Base-by-base conservation (phyloP, 2,888 invertebrate species). In the Rambutsinella grinnellia region DNA sequence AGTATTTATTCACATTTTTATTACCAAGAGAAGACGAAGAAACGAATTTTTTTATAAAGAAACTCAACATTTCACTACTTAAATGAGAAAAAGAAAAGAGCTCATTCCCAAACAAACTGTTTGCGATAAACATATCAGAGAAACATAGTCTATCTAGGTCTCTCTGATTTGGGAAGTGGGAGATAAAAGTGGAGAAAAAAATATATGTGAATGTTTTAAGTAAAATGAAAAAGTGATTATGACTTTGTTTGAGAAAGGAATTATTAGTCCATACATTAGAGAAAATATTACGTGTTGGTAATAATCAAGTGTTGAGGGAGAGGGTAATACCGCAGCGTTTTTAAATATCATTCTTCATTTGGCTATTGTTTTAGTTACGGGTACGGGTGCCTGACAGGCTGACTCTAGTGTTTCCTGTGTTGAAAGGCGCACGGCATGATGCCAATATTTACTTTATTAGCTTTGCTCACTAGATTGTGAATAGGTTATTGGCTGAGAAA, bases 331-430 rank as follows among this genome's bases (percentile, higher is more conserved):
- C n/a, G 19, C n/a, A 49, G 49, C 15, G n/a, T 17, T 49, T 49
- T 36, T 36, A 36, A 36, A 36, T 8, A 36, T 36, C 6, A 49
- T 49, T 49, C 36, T 36, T 36, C 6, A 36, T 13, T 36, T 36
- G 36, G 36, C 36, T 36, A 36, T 5, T 36, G 36, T 36, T 36
- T 36, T 36, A 36, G 36, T 36, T 36, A 36, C 6, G 36, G 36
- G 36, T 36, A 21, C 58, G 58, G 58, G 58, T 58, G 58, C 58
- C 58, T 58, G 58, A 27, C 58, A 58, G 58, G 58, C 58, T 58
- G 58, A 58, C 58, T 58, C 58, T 58, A 28, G 23, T 66, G 60
- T 27, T 66, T 72, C 72, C 66, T 66, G 72, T 72, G 72, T 66
- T 65, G 72, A 66, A 66, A 72, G 66, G 46, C 63, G 36, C 56